Evolutionary conservation across 2,888 invertebrate genomes (phyloP), one percentile per base, ranked within the genome.

Genomic region (Dascillus cervinus): DNA sequence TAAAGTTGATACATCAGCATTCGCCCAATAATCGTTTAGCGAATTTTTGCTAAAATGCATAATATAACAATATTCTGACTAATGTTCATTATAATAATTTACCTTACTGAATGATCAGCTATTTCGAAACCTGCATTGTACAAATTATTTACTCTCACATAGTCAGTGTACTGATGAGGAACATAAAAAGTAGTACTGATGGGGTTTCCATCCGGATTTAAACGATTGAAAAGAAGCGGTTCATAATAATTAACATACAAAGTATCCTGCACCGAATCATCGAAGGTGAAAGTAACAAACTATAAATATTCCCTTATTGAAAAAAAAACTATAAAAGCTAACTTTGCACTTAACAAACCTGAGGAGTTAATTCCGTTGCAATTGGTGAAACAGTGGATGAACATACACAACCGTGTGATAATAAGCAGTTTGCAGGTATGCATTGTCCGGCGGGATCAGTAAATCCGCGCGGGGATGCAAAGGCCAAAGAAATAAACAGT

Each of bases 101-200:
- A 77, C 11, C 67, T 71, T 14, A 82, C 71, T 4, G 81, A 80
- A 53, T 82, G 79, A 1, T 79, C 65, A 1, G 73, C 80, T 3
- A 83, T 76, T 55, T 82, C 82, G 39, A 71, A 75, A 0, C 82
- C 75, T 3, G 60, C 49, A 26, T 65, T 55, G 47, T 73, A 74
- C 1, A 83, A 62, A 24, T 73, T 67, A 47, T 79, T 75, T 3
- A 79, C 66, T 31, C 50, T 42, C 8, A 64, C 58, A 36, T 63
- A 63, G 34, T 60, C 74, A 0, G 79, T 80, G 55, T 82, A 84
- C 41, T 82, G 78, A 49, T 86, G 84, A 17, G 73, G 78, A 15
- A 83, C 67, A 56, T 74, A 86, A 60, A 81, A 80, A 0, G 84
- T 84, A 20, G 72, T 72, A 0, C 74, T 69, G 1, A 73, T 70